Conservation (phyloP, 2,888 invertebrate species). For the Rhogogaster chlorosoma region DNA sequence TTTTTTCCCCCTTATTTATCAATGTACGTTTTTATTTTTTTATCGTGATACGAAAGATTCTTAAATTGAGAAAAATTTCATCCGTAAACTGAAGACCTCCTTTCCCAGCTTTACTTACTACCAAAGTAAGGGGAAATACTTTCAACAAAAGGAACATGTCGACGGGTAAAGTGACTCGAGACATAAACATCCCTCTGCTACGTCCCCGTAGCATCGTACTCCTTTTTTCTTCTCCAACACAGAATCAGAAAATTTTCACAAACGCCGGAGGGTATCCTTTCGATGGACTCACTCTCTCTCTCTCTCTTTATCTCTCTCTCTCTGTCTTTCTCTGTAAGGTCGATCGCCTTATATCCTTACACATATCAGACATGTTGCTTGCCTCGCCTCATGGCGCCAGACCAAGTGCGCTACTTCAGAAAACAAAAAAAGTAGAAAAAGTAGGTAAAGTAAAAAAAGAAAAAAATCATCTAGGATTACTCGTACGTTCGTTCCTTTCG, state of each 20-base stretch:
- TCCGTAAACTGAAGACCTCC: background rate
- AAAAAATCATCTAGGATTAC: conserved; percentile 41
- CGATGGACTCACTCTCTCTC: background rate
- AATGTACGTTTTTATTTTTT: background rate
- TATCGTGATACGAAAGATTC: background rate
- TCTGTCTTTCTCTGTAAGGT: background rate
- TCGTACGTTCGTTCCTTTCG: background rate
- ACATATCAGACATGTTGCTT: background rate
- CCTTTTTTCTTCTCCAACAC: background rate
- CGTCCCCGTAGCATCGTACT: background rate
- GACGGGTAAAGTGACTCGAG: background rate
- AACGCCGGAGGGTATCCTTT: background rate
- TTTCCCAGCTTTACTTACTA: background rate
- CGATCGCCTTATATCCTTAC: background rate
- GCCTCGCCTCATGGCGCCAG: conserved; percentile 55
- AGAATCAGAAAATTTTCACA: background rate
- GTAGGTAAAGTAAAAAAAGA: background rate
- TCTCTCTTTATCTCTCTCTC: background rate
- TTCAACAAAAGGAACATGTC: background rate
- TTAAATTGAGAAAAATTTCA: background rate
- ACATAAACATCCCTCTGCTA: background rate
- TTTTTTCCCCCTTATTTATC: background rate
- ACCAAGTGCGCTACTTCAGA: conserved; percentile 47
- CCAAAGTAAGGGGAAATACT: background rate
- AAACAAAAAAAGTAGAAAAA: background rate